Evolutionary conservation across 2,797 vertebrate genomes (phyloP).

Genomic region (Siniperca undulata): DNA sequence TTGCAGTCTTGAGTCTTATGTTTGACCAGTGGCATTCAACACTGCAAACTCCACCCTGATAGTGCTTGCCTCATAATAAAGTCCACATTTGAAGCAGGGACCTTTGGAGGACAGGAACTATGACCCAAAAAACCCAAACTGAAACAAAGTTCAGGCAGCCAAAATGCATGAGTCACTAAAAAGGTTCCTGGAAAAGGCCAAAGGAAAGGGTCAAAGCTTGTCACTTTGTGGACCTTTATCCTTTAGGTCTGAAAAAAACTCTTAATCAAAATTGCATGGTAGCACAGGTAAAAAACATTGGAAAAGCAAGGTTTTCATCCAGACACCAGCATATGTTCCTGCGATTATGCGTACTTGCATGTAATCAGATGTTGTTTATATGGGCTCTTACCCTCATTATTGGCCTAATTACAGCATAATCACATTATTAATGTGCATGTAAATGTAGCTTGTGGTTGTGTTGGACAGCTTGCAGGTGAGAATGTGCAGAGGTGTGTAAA

Average conservation of each 20-base stretch:
- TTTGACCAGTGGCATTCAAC: slow-evolving; percentile 10
- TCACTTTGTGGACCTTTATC: background rate
- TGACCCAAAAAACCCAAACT: background rate
- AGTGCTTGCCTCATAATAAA: background rate
- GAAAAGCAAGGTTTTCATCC: background rate
- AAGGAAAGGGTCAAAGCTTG: background rate
- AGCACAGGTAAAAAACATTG: background rate
- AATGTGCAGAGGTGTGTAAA: slow-evolving; percentile 9
- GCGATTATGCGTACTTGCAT: slow-evolving; percentile 11
- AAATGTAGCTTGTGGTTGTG: slow-evolving; percentile 19
- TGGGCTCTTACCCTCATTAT: slow-evolving; percentile 41
- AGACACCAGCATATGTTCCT: background rate
- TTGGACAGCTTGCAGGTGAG: slow-evolving; percentile 26
- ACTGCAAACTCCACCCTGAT: background rate
- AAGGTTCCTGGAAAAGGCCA: background rate
- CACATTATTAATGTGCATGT: slow-evolving; percentile 36
- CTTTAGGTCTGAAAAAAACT: background rate
- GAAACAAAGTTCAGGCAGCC: background rate
- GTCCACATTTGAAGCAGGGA: background rate
- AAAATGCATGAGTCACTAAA: background rate
- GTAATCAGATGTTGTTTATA: slow-evolving; percentile 57
- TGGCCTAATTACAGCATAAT: slow-evolving; percentile 47
- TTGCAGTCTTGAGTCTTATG: background rate
- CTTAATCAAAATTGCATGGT: background rate
- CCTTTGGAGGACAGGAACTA: background rate